These are phyloP conservation scores for Rotaria socialis DNA, from an alignment of 2,888 invertebrate genomes.

Conservation along the genomic window DNA sequence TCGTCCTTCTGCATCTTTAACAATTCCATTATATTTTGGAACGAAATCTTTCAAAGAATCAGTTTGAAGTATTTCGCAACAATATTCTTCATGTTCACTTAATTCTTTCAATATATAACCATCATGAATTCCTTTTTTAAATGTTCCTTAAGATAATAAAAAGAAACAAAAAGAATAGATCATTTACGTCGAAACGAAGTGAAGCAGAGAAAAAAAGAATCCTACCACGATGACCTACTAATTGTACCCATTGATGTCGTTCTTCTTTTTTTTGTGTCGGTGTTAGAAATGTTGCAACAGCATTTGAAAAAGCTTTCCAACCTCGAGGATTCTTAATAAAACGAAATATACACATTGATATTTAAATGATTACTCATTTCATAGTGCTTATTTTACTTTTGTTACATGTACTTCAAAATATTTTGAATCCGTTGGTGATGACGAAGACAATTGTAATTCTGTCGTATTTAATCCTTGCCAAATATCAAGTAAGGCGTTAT, in stretches of 20 bases:
- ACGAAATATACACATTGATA: neutral
- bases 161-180: neutral
- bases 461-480: conserved; percentile 2
- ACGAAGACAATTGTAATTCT: neutral
- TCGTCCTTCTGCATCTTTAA: conserved; percentile 37
- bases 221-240: conserved; percentile 43
- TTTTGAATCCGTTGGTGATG: neutral
- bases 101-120: conserved; percentile 44
- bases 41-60: conserved; percentile 41
- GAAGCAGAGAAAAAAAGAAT: neutral
- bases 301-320: neutral
- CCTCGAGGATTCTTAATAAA: neutral
- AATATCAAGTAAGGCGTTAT: neutral
- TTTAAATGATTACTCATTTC: neutral
- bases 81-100: conserved; percentile 36
- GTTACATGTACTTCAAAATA: neutral
- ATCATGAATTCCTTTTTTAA: conserved; percentile 41
- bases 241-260: conserved; percentile 43
- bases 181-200: neutral
- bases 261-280: neutral
- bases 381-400: neutral
- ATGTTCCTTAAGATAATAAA: neutral
- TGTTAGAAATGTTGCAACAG: neutral
- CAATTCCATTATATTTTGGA: conserved; percentile 37
- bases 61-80: conserved; percentile 39